phyloP scores from a whole-genome alignment of 1,140 invertebrate genomes.

The Lepidurus arcticus region DNA sequence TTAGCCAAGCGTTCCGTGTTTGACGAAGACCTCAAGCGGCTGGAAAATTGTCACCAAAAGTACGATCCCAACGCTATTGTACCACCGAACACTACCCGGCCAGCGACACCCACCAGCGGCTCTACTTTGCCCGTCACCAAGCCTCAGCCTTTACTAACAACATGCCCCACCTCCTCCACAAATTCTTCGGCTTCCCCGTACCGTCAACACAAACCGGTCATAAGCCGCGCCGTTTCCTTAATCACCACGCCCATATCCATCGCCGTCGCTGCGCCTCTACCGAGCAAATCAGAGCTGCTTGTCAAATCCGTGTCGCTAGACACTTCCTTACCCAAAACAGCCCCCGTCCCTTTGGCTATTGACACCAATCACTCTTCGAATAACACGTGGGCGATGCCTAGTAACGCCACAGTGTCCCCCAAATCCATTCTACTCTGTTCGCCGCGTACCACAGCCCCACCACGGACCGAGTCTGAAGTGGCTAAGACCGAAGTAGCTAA shows the following conservation, averaged over 20 bases:
- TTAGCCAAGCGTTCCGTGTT: slow-evolving; percentile 88
- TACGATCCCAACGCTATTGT: slow-evolving; percentile 60
- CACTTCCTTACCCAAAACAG: not conserved
- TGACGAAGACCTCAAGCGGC: slow-evolving; percentile 87
- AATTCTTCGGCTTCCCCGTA: not conserved
- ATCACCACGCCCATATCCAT: slow-evolving; percentile 16
- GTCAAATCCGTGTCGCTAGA: not conserved
- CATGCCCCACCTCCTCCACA: not conserved
- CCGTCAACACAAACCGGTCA: slow-evolving; percentile 9
- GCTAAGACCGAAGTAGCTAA: slow-evolving; percentile 3
- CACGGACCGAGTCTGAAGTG: not conserved
- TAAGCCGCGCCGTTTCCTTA: slow-evolving; percentile 5
- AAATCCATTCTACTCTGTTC: not conserved
- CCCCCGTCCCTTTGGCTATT: not conserved
- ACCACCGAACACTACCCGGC: not conserved
- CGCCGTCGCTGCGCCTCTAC: slow-evolving; percentile 18
- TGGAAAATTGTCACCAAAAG: slow-evolving; percentile 79
- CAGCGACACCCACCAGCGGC: not conserved
- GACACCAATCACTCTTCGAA: not conserved
- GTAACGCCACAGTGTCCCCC: not conserved
- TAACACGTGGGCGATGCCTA: not conserved
- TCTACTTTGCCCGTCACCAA: not conserved
- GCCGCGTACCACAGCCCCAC: not conserved
- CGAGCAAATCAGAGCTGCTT: not conserved
- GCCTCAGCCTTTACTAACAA: not conserved